Evolutionary conservation across 2,797 vertebrate species (phyloP).

Genomic region (Chaetophractus vellerosus): DNA sequence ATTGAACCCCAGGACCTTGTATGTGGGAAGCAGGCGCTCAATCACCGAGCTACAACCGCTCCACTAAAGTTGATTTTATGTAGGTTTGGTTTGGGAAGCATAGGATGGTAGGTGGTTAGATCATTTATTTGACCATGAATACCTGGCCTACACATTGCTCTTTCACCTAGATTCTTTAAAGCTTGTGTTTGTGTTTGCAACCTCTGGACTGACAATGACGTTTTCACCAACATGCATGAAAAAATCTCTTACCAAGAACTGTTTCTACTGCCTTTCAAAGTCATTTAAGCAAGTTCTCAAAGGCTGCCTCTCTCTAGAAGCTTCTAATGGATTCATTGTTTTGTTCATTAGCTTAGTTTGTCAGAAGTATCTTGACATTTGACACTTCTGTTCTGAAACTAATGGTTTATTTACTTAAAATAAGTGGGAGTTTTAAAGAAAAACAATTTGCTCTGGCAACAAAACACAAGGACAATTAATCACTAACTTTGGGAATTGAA

Average conservation of each 20-base stretch:
- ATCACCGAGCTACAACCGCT: neutral
- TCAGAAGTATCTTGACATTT: conserved; percentile 81
- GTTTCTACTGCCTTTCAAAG: conserved; percentile 60
- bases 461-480: conserved; percentile 83
- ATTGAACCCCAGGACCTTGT: no score
- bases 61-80: neutral
- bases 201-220: neutral
- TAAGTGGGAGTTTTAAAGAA: conserved; percentile 76
- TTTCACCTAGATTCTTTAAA: conserved; percentile 39
- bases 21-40: no score
- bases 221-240: conserved; percentile 11
- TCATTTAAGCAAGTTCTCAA: conserved; percentile 55
- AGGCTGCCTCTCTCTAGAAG: conserved; percentile 65
- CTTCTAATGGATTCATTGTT: conserved; percentile 75
- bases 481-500: conserved; percentile 79
- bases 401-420: conserved; percentile 86
- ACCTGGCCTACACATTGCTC: neutral
- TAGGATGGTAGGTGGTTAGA: neutral
- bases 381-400: conserved; percentile 83
- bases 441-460: conserved; percentile 82
- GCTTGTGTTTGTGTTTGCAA: conserved; percentile 36
- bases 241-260: conserved; percentile 38
- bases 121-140: neutral
- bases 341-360: conserved; percentile 69
- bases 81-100: conserved; percentile 21